phyloP scores from a whole-genome alignment of 2,113 vertebrate species.

The Brachyhypopomus occidentalis region DNA sequence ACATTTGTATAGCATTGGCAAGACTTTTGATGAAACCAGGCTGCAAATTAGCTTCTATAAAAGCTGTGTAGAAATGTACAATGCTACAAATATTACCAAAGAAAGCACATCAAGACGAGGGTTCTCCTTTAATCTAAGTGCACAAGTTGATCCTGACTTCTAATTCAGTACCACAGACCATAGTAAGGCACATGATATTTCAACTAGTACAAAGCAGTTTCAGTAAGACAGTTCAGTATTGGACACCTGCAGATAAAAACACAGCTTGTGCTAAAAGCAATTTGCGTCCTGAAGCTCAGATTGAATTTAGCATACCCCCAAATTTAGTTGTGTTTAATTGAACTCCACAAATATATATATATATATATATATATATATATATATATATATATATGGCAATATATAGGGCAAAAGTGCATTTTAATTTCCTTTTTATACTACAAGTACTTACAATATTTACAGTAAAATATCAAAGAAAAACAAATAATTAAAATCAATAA shows the following conservation, averaged over 20 bases:
- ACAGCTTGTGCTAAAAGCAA: neutral
- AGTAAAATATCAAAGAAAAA: slow-evolving; percentile 53
- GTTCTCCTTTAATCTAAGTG: neutral
- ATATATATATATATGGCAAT: slow-evolving; percentile 20
- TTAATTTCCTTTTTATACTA: slow-evolving; percentile 64
- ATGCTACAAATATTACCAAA: neutral
- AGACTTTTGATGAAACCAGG: too few relatives aligned
- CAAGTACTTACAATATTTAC: slow-evolving; percentile 69
- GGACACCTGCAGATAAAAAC: neutral
- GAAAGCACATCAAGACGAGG: neutral
- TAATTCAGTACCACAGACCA: neutral
- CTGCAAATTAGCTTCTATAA: too few relatives aligned
- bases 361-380: neutral
- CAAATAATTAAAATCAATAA: slow-evolving; percentile 33
- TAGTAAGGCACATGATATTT: neutral
- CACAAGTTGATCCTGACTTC: neutral
- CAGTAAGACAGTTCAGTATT: neutral
- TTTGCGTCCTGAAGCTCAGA: neutral
- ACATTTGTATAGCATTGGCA: too few relatives aligned
- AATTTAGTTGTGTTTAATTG: neutral
- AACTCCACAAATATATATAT: neutral
- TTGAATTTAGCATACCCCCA: neutral
- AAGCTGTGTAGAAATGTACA: neutral
- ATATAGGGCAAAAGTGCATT: slow-evolving; percentile 54
- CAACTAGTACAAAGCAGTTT: neutral